Percentiles rank a stretch among this genome's conserved stretches.
These are phyloP conservation scores for Peromyscus aztecus DNA, from an alignment of 2,797 vertebrate species.

Conservation along the genomic window DNA sequence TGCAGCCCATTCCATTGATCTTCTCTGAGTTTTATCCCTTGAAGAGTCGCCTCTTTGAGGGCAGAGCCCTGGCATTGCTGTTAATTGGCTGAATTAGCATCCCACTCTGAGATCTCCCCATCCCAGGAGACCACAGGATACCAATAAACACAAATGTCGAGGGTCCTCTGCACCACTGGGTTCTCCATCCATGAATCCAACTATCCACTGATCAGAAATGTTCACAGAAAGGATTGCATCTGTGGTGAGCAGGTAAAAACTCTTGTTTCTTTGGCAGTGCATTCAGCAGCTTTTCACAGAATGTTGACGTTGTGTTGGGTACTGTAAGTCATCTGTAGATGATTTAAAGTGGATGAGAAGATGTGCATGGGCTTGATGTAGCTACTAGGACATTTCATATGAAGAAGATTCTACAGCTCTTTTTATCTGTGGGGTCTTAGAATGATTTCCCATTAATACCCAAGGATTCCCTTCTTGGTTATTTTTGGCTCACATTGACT, in stretches of 20 bases:
- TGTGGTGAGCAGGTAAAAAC: neutral
- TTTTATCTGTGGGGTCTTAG: neutral
- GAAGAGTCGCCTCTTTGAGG: neutral
- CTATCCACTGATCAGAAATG: neutral
- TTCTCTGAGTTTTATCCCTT: neutral
- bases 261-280: neutral
- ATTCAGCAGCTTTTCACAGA: neutral
- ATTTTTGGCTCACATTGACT: neutral
- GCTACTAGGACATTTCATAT: too few relatives aligned
- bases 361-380: neutral
- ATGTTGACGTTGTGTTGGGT: neutral
- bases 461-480: neutral
- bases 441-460: neutral
- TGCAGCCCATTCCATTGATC: neutral
- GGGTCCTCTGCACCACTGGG: neutral
- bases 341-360: neutral
- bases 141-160: neutral
- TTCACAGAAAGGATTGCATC: neutral
- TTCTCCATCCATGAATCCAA: neutral
- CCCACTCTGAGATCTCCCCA: neutral
- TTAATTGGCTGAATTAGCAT: neutral
- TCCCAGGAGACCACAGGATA: neutral
- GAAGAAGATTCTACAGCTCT: neutral
- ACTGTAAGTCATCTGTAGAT: neutral
- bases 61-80: neutral